Percentiles rank a stretch among this genome's conserved stretches.
Conservation (phyloP, 2,888 invertebrate genomes). For the Drosophila quinaria region DNA sequence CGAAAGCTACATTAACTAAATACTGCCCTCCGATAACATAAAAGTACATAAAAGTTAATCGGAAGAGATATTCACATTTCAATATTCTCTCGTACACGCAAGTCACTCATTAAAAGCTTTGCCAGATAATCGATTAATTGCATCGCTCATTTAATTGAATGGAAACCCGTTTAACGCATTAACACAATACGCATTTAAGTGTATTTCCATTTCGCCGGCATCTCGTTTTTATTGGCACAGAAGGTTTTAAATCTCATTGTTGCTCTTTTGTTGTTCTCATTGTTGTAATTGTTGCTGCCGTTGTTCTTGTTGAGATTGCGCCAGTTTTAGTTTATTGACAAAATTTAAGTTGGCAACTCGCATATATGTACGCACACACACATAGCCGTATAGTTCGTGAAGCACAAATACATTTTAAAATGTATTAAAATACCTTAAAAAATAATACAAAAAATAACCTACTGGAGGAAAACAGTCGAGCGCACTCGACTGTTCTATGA, state of each 20-base stretch:
- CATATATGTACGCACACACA: constrained; percentile 1
- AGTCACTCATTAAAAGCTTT: constrained; percentile 11
- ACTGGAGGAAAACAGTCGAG: too few relatives aligned
- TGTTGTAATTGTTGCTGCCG: background rate
- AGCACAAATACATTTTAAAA: constrained; percentile 59
- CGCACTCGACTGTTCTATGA: too few relatives aligned
- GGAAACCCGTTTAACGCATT: constrained; percentile 21
- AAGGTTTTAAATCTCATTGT: constrained; percentile 7
- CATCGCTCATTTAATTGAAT: constrained; percentile 23
- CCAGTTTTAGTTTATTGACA: constrained; percentile 13
- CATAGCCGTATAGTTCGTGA: constrained; percentile 20
- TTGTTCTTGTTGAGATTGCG: background rate
- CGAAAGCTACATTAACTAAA: too few relatives aligned
- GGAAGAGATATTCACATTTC: background rate
- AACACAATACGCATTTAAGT: constrained; percentile 16
- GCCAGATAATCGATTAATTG: constrained; percentile 26
- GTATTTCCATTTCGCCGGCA: constrained; percentile 2
- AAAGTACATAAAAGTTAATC: background rate
- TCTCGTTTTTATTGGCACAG: constrained; percentile 5
- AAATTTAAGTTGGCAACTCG: constrained; percentile 23
- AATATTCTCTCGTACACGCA: background rate
- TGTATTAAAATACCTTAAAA: constrained; percentile 49
- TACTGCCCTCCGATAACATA: background rate
- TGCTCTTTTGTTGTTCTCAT: background rate
- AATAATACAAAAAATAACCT: background rate